phyloP scores from a whole-genome alignment of 1,140 invertebrate genomes.

The Hyles euphorbiae region DNA sequence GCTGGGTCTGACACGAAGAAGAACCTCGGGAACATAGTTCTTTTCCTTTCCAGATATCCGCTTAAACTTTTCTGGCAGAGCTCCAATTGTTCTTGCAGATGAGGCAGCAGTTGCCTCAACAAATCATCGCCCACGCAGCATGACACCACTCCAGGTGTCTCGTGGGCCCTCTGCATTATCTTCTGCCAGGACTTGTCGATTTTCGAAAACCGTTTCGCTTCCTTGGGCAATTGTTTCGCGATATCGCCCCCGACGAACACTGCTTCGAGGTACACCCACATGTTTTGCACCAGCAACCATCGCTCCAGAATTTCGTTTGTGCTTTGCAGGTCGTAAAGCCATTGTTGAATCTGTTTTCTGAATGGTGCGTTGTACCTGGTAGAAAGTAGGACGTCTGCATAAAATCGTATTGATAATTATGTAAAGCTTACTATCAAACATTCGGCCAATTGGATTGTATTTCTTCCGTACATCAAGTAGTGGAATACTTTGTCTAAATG shows the following conservation, averaged over 20 bases:
- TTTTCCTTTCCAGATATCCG: conserved; percentile 96
- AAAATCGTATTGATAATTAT: background rate
- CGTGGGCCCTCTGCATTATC: conserved; percentile 96
- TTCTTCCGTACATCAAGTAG: too few species aligned
- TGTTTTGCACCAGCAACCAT: conserved; percentile 97
- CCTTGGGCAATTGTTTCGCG: conserved; percentile 96
- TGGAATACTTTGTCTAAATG: too few species aligned
- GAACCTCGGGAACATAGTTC: conserved; percentile 97
- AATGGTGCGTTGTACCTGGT: conserved; percentile 96
- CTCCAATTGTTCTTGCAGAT: conserved; percentile 97
- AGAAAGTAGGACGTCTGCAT: conserved; percentile 6
- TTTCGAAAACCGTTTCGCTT: conserved; percentile 95
- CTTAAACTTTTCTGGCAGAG: conserved; percentile 97
- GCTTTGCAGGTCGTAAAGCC: conserved; percentile 95
- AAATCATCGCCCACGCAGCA: conserved; percentile 98
- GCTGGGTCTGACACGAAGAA: conserved; percentile 99
- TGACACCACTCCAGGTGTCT: conserved; percentile 95
- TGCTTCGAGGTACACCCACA: conserved; percentile 99
- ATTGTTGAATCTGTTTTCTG: conserved; percentile 96
- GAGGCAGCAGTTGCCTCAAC: conserved; percentile 92
- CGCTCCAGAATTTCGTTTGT: conserved; percentile 97
- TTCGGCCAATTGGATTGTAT: too few species aligned
- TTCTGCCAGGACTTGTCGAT: conserved; percentile 99
- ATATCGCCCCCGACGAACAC: conserved; percentile 99
- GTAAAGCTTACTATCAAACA: too few species aligned